Base-by-base conservation (phyloP, 37 sponge, comb jelly and placozoan species). In the Halisarca cf. caerulea region DNA sequence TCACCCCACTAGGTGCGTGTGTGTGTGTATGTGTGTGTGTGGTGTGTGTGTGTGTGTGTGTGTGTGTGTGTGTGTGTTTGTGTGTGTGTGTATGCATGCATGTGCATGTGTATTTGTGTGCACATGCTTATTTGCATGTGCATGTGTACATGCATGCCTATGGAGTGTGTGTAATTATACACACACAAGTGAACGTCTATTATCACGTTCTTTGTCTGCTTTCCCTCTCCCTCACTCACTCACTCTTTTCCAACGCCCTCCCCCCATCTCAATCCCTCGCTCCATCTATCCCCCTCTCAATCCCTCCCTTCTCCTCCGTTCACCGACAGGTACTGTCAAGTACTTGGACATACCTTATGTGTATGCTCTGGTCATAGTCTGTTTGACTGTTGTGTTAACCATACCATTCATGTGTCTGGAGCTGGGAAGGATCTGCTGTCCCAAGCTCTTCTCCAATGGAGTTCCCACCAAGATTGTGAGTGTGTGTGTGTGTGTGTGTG, bases 1-100 rank as follows among this genome's bases (percentile, higher is more conserved):
- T 27, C 58, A 84, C 90, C 21, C 90, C 90, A 9, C 20, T 89
- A 33, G 90, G 90, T 89, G 51, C 61, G 80, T 41, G 41, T 36
- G 64, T 27, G 64, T 62, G 64, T 62, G 64, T 62, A 23, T 62
- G 30, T 6, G 69, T 68, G 33, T 25, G 33, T 27, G 69, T 68
- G 69, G n/a, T 28, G 30, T 28, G 24, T 68, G 81, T 80, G 81
- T 55, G 81, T 80, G 81, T 80, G 81, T 80, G 81, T 58, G 59
- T 80, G 81, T 80, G 58, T 80, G 81, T 80, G 59, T 80, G 81
- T 80, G 51, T 79, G 80, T 79, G 80, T 79, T 53, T 45, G 80
- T 79, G 80, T 79, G 80, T 79, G 80, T 79, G 80, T 79, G 80
- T 79, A 57, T 79, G 55, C 45, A 57, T 79, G 80, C 18, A 24